Evolutionary conservation across 2,113 vertebrate genomes (phyloP), one percentile per base, ranked within the genome.

Genomic region (Corvus hawaiiensis): DNA sequence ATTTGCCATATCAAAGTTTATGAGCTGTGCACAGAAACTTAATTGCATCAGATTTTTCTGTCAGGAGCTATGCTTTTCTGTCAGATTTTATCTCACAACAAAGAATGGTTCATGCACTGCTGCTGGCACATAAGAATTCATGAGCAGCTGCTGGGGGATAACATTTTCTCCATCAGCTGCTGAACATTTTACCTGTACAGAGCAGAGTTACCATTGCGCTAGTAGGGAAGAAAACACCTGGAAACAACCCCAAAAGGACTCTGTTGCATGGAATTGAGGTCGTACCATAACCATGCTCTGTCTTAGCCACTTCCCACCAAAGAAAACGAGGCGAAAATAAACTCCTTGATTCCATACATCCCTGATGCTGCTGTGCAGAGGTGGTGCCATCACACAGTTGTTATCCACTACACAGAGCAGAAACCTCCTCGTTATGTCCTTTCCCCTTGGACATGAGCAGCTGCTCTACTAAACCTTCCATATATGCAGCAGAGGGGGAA

Each of bases 11-110:
- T 95, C 95, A 95, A 94, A 96, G 96, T 96, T 95, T 95, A 96
- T 92, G 90, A 96, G 88, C 85, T 96, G 85, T 93, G 92, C 88
- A 90, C 93, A 94, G 76, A 88, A 96, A 96, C 90, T 95, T 96
- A 94, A 94, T 96, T 94, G 92, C 94, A 93, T 95, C 96, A 96
- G 96, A 92, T 95, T 94, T 96, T 94, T 85, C 88, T 94, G 95
- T 95, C 91, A 93, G 91, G 74, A 95, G 93, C 93, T 91, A 19
- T 94, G 95, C 93, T 96, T 93, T 96, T 88, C 92, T 96, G 94
- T 96, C 88, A 87, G 93, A 96, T 95, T 95, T 94, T 96, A 96
- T 96, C 96, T 94, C 44, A 56, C 84, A 89, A 96, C 94, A 95
- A 96, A 95, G 93, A 86, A 90, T 95, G 90, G 76, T 95, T 95